These are phyloP conservation scores for Brachypalpus laphriformis DNA, from an alignment of 2,888 invertebrate genomes.

Conservation along the genomic window DNA sequence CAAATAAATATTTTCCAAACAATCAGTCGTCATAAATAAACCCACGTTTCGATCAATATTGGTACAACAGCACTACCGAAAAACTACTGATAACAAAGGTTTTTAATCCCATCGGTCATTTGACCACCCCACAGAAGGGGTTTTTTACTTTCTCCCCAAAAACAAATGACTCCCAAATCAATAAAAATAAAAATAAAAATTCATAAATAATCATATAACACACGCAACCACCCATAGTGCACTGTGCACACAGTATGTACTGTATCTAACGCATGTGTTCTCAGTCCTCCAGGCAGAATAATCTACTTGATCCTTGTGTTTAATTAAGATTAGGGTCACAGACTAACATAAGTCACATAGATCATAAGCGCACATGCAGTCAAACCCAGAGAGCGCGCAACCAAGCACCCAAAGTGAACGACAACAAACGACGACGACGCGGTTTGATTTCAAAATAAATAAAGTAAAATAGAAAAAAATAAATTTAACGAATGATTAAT, in stretches of 20 bases:
- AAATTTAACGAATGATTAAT: slow-evolving; percentile 58
- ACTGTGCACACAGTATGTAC: background rate
- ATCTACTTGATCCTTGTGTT: slow-evolving; percentile 71
- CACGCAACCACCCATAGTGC: slow-evolving; percentile 56
- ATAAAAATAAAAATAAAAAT: slow-evolving; percentile 61
- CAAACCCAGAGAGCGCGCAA: background rate
- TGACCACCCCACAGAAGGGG: slow-evolving; percentile 25
- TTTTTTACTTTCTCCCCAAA: background rate
- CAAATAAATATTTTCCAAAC: slow-evolving; percentile 50
- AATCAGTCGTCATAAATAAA: slow-evolving; percentile 61
- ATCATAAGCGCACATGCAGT: slow-evolving; percentile 45
- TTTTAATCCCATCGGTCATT: slow-evolving; percentile 57
- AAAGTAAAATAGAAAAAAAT: slow-evolving; percentile 10
- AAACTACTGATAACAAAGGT: slow-evolving; percentile 58
- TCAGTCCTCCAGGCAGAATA: slow-evolving; percentile 27
- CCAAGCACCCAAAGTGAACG: background rate
- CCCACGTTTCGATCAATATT: slow-evolving; percentile 41
- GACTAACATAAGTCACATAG: slow-evolving; percentile 66
- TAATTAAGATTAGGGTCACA: slow-evolving; percentile 71
- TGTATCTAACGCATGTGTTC: slow-evolving; percentile 35
- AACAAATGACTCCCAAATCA: slow-evolving; percentile 54
- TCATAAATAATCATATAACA: slow-evolving; percentile 54
- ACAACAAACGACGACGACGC: slow-evolving; percentile 34
- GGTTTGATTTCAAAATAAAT: slow-evolving; percentile 51
- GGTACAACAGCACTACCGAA: slow-evolving; percentile 48